Conservation (phyloP, 2,888 invertebrate species). For the Oithona nana region DNA sequence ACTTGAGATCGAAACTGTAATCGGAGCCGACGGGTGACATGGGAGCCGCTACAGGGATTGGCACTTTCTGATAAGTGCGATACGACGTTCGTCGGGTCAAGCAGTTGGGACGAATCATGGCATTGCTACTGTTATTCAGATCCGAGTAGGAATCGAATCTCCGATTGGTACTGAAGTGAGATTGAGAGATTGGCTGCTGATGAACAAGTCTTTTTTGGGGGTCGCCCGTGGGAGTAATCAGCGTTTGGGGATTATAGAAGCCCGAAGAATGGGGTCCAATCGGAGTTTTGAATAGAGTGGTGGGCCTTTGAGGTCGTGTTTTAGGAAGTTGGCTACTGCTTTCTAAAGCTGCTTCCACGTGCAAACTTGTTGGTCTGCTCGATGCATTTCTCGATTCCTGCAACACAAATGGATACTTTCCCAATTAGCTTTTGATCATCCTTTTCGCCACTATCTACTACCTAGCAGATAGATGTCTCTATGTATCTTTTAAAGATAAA, state of each 20-base stretch:
- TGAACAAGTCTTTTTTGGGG: neutral
- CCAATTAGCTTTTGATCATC: no score
- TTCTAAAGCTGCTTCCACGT: no score
- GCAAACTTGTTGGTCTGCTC: no score
- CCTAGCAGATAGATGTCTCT: no score
- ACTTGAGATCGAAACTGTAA: constrained; percentile 13
- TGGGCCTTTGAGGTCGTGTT: constrained; percentile 2
- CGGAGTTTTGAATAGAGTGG: neutral
- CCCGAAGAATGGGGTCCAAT: neutral
- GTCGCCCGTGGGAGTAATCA: neutral
- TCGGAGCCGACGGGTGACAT: constrained; percentile 9
- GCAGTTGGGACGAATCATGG: constrained; percentile 3
- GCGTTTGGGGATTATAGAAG: neutral
- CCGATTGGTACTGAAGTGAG: neutral
- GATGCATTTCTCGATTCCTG: no score
- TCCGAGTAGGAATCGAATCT: constrained; percentile 2
- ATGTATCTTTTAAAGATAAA: no score
- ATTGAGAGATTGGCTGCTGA: no score
- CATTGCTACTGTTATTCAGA: neutral
- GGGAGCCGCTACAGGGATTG: constrained; percentile 8
- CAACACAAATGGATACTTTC: no score
- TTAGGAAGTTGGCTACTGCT: no score
- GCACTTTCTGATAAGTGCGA: constrained; percentile 1
- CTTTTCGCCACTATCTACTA: no score
- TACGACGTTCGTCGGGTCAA: constrained; percentile 13